Evolutionary conservation across 2,888 invertebrate species (phyloP), one percentile per base, ranked within the genome.

Genomic region (Chesias legatella): DNA sequence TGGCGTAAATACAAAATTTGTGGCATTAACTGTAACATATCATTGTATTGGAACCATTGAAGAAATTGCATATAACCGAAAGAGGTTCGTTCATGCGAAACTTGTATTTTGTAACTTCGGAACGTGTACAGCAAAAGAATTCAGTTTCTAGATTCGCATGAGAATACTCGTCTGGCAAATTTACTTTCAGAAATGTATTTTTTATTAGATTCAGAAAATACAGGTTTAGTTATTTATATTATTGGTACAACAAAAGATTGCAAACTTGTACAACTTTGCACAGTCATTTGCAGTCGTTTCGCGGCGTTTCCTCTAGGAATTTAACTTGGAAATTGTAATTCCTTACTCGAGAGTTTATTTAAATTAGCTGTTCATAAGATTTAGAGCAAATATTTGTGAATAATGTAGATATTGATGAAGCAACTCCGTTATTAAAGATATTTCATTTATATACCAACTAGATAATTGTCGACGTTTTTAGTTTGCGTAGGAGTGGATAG

Each of bases 271-370:
- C 28, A 66, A 66, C 55, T 62, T 58, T 40, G 47, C 45, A 54
- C 49, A 55, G 58, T 56, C 56, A 66, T 67, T 67, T 63, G 58
- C 58, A 62, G 63, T 56, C 61, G 51, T 61, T 68, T 61, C 52
- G 56, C 55, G 56, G 62, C 56, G 48, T 60, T 67, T 63, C 48
- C 59, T 64, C 50, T 43, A 60, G 56, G 59, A 70, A 61, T 64
- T 67, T 57, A 63, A 64, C 60, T 60, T 56, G 48, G 45, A 61
- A 64, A 65, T 66, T 60, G 58, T 63, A 64, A 65, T 63, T 66
- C 60, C 53, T 60, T 55, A 46, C 55, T 54, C 53, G 27, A 33
- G 43, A 51, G 47, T 48, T 54, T 51, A 51, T 53, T 55, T 45
- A 51, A 55, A 51, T 60, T 51, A 53, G 38, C 33, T 43, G 48